Evolutionary conservation across 2,888 invertebrate species (phyloP), one percentile per base, ranked within the genome.

Genomic region (Neelides folsomi): DNA sequence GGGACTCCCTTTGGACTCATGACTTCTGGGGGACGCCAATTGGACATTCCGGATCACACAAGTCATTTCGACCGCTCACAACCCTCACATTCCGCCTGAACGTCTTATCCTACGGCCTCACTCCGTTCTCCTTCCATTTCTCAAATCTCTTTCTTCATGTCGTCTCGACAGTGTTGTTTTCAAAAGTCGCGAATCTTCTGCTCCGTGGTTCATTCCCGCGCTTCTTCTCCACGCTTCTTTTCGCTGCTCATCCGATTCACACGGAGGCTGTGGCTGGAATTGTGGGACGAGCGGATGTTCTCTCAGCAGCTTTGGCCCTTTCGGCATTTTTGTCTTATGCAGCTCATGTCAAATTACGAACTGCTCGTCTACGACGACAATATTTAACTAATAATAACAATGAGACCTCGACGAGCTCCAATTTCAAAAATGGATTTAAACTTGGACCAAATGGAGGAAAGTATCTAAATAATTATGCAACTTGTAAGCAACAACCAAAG

Each of bases 11-110:
- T 65, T 81, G 93, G 69, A 79, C 79, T 71, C 84, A 95, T 75
- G 95, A 97, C 75, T 97, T 94, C 75, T 97, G 97, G 97, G 97
- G 95, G 47, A 95, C 94, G 40, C 88, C 93, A 92, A 74, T 53
- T 55, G 92, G 74, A 47, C 57, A 57, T 52, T 80, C 82, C 59
- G 94, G 94, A 48, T 93, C 93, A 12, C 95, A 97, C 75, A 95
- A 95, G 67, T 94, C 94, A 51, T 97, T 93, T 75, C 78, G 97
- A 36, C 95, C 95, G 47, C 76, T 97, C 66, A 86, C 86, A 70
- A 86, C 88, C 60, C 80, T 88, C 59, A 82, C 87, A 63, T 92
- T 87, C 75, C 80, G 90, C 65, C 75, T 88, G 62, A 90, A 90
- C 75, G 72, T 74, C 68, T 79, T 81, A 71, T 75, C 84, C 56